A percentile compares a stretch with the other conserved stretches of the same genome.
phyloP scores from a whole-genome alignment of 2,797 vertebrate genomes.

The Anomalospiza imberbis region DNA sequence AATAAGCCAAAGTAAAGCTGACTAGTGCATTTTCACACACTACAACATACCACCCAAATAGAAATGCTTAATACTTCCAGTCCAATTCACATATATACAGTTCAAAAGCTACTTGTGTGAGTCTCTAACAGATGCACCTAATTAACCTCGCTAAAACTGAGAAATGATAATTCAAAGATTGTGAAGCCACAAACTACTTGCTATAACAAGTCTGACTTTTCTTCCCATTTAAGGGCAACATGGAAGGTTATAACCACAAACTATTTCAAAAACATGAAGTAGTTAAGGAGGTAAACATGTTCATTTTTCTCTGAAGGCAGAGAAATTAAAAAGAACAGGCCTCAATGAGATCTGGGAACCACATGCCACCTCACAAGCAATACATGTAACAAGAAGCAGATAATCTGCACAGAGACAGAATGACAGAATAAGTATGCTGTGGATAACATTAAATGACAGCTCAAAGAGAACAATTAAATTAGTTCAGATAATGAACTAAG shows the following conservation, averaged over 20 bases:
- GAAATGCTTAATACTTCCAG: not conserved
- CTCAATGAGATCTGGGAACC: not conserved
- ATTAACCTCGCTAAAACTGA: not conserved
- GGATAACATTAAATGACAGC: not conserved
- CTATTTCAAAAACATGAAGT: not conserved
- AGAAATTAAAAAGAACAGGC: not conserved
- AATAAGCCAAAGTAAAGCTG: not conserved
- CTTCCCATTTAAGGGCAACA: not conserved
- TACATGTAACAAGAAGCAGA: not conserved
- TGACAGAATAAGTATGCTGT: not conserved
- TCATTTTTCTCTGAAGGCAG: not conserved
- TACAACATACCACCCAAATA: not conserved
- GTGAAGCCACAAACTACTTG: not conserved
- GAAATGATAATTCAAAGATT: not conserved
- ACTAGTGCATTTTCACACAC: not conserved
- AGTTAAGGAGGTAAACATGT: not conserved
- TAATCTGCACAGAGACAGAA: not conserved
- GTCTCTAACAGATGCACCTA: not conserved
- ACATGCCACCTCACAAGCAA: not conserved
- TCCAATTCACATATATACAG: not conserved
- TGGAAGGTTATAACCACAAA: not conserved
- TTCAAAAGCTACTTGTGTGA: not conserved
- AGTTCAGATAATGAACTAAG: not conserved
- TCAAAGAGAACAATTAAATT: slow-evolving; percentile 10
- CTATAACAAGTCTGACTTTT: not conserved